phyloP scores from a whole-genome alignment of 2,113 vertebrate genomes.

The Podilymbus podiceps region DNA sequence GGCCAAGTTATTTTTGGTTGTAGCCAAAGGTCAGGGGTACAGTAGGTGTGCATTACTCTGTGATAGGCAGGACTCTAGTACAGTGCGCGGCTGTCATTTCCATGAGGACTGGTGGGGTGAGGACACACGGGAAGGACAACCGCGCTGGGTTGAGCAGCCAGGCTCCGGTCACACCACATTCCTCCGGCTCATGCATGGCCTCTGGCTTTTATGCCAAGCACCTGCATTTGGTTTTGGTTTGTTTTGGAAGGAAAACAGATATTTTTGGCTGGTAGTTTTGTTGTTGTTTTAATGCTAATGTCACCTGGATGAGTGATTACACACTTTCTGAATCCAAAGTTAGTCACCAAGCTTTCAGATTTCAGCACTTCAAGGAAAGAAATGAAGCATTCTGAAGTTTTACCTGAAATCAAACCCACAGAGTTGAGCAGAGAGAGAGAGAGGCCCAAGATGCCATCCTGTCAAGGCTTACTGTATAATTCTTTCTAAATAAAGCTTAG shows the following conservation, averaged over 20 bases:
- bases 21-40: not conserved
- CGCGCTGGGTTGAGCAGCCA: accelerated
- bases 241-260: not conserved
- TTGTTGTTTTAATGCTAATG: not conserved
- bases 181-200: not conserved
- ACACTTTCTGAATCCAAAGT: not conserved
- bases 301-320: not conserved
- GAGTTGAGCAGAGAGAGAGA: not conserved
- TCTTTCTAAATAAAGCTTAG: not conserved
- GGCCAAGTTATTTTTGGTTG: not conserved
- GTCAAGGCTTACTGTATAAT: not conserved
- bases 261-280: not conserved
- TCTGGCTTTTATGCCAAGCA: not conserved
- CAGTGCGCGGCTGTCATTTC: not conserved
- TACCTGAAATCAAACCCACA: not conserved
- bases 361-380: not conserved
- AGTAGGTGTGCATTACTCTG: not conserved
- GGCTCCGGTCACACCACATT: constrained; percentile 28
- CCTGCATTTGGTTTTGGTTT: not conserved
- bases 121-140: not conserved
- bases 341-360: not conserved
- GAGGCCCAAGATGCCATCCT: not conserved
- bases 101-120: not conserved
- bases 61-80: not conserved
- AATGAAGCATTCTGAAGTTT: not conserved